Evolutionary conservation across 1,140 invertebrate species (phyloP), one percentile per base, ranked within the genome.

Genomic region (Lethrus apterus): DNA sequence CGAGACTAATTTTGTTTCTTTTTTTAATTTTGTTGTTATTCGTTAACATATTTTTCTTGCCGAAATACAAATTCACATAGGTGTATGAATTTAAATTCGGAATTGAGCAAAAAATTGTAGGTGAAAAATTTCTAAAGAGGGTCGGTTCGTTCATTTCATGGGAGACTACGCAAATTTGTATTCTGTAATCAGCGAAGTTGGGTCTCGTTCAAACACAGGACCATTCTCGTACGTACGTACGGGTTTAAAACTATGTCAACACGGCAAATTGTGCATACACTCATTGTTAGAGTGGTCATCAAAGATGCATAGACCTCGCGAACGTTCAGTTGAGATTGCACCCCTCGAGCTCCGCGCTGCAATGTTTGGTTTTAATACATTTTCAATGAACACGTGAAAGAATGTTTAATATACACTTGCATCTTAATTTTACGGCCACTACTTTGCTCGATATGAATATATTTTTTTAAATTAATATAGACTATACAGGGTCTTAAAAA

Each of bases 301-400:
- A 63, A 63, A 58, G 51, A 59, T 63, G 55, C 54, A 63, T 59
- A 54, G 51, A 46, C 21, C 36, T 52, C 48, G 53, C 43, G 36
- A 41, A 24, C 46, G 46, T 29, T 23, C 35, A 5, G 23, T 26
- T n/a, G 48, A 38, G 36, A 45, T 45, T 48, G 38, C 40, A 30
- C 30, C 32, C 38, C 46, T 32, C 38, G 19, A 47, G 46, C 42
- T 33, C 30, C 48, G 30, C 17, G 38, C 40, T 11, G 33, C 34
- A 10, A 23, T 62, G 61, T 63, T 63, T 63, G 61, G 54, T 62
- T 63, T 63, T 63, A 63, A 63, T 63, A 60, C 61, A 63, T 63
- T 63, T 63, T 63, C 61, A 60, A 63, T 63, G 61, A 63, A 57
- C 50, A 50, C 46, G 40, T 50, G 54, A 60, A 60, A 60, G 56